phyloP scores from a whole-genome alignment of 1,140 invertebrate genomes.

The Ctenoplectra terminalis region DNA sequence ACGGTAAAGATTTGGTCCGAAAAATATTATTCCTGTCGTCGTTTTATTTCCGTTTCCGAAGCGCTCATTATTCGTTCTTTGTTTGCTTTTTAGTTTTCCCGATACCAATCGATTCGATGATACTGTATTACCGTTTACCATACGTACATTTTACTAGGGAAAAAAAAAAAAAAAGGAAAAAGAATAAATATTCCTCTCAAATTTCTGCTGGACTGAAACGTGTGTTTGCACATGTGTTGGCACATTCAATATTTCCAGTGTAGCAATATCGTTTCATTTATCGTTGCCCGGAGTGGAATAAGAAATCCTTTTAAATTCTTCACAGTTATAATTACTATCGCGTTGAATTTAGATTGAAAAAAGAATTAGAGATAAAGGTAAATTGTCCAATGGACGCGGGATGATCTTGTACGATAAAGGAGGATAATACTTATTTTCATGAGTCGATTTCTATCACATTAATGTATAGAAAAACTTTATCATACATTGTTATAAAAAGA shows the following conservation, averaged over 20 bases:
- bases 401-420: too few relatives aligned
- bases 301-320: too few relatives aligned
- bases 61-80: neutral
- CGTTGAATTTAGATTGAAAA: too few relatives aligned
- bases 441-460: too few relatives aligned
- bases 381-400: too few relatives aligned
- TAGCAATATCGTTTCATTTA: neutral
- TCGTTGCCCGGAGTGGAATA: too few relatives aligned
- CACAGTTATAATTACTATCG: too few relatives aligned
- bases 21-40: neutral
- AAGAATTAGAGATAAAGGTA: too few relatives aligned
- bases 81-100: neutral
- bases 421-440: too few relatives aligned
- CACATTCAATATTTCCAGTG: neutral
- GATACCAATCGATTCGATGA: conserved; percentile 21
- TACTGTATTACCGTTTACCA: conserved; percentile 15
- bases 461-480: too few relatives aligned
- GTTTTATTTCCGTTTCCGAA: conserved; percentile 3
- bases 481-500: too few relatives aligned
- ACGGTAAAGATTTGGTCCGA: neutral
- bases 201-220: conserved; percentile 4
- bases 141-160: neutral
- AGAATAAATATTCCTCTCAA: neutral
- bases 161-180: neutral
- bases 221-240: neutral